Evolutionary conservation across 1,140 invertebrate genomes (phyloP), one percentile per base, ranked within the genome.

Genomic region (Drosophila cardini): DNA sequence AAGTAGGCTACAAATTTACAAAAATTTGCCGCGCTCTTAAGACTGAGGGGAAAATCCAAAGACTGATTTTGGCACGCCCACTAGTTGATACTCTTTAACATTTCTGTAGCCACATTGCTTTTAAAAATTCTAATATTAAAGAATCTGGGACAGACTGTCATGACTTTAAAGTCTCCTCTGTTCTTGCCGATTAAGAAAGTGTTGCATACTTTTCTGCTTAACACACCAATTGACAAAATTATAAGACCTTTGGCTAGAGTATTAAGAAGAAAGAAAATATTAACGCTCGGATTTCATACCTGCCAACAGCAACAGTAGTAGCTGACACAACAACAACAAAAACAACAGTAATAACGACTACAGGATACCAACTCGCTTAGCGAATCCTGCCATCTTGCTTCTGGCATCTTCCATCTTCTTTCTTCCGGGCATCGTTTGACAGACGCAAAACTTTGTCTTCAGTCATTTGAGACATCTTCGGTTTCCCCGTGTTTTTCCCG

Each of bases 371-470:
- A 55, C 16, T 55, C 32, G 52, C 34, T 53, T 53, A 53, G 50
- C 32, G 36, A 16, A 32, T 53, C 50, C 34, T 36, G 1, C 34
- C 34, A 53, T 50, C 53, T 70, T 52, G 40, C 67, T 53, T 26
- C 34, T 32, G 3, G 8, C 34, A 53, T 50, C 53, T 70, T 57
- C 46, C 67, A 60, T 53, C 50, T 53, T 53, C 50, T 32, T 36
- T 53, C 79, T 87, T 70, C 36, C 34, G 75, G 78, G 67, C 76
- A 53, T 64, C 55, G 73, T 74, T 64, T 71, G 58, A 48, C 63
- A 73, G 32, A 53, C 38, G 65, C 50, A 74, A 81, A 86, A 87
- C 84, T 87, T 87, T 87, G 84, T 89, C 84, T 83, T 87, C 72
- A 89, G 79, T 87, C 83, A 73, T 65, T 73, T 72, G 82, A 73